Base-by-base conservation (phyloP, 2,797 vertebrate genomes). In the Aratinga solstitialis region DNA sequence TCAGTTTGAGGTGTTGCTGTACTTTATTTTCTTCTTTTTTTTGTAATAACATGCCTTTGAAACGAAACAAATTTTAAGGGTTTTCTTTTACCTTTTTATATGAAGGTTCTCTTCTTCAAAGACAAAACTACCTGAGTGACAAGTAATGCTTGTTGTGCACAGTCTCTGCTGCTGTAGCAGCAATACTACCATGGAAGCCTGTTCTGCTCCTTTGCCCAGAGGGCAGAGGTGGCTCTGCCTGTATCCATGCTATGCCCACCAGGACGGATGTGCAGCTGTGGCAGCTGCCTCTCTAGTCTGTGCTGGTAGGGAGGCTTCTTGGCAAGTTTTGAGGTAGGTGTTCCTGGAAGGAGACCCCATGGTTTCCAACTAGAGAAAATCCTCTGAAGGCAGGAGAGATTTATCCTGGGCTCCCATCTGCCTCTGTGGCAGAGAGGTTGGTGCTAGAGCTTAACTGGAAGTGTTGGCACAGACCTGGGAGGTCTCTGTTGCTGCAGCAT, bases 181-280 rank as follows among this genome's bases (percentile, higher is more conserved):
- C n/a, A 32, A 0, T 22, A 3, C n/a, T 27, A 20, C 56, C 19
- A 7, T 17, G 34, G 63, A 38, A 75, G 16, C 58, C 62, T 30
- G 2, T 43, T 30, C 7, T 5, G 43, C 47, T 79, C 11, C 38
- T 10, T 29, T 24, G n/a, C 42, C 29, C 5, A 1, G 40, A 22
- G 51, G 51, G 48, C 42, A 22, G 56, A 17, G 22, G 0, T 83
- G 81, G 11, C 69, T 50, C 54, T 69, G 77, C 2, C 45, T 38
- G 9, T 19, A 10, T 4, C n/a, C 23, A 2, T 8, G 0, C 54
- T 0, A 1, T 76, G 40, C 47, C 17, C 8, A 6, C 3, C 18
- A 24, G 67, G 17, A 16, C 45, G 50, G 43, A 8, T 0, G 0
- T 26, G 51, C 53, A 47, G n/a, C 34, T 73, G 2, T 30, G 68